Conservation (phyloP, 2,797 vertebrate species). For the Brotula barbata region DNA sequence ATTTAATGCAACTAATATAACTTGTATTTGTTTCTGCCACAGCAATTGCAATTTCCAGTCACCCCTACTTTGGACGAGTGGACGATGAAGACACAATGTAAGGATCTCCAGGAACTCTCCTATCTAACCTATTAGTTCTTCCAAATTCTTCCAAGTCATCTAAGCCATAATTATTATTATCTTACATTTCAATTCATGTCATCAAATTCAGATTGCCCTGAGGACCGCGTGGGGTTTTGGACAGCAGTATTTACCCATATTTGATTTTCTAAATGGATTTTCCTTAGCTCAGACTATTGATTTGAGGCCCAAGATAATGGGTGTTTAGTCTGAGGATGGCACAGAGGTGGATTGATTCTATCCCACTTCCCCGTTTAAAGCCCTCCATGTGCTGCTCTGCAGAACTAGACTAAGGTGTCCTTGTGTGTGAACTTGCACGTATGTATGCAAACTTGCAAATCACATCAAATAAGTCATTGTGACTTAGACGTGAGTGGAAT, state of each 20-base stretch:
- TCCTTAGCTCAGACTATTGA: conserved; percentile 72
- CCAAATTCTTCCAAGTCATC: no score
- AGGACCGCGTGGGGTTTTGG: conserved; percentile 52
- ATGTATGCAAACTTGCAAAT: conserved; percentile 6
- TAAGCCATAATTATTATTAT: not conserved
- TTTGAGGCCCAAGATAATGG: conserved; percentile 68
- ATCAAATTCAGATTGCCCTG: conserved; percentile 50
- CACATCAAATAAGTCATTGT: conserved; percentile 35
- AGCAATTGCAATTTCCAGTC: conserved; percentile 92
- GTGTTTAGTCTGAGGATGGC: conserved; percentile 76
- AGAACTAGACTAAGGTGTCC: not conserved
- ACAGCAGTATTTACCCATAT: conserved; percentile 77
- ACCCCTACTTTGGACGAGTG: conserved; percentile 89
- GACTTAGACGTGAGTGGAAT: conserved; percentile 8
- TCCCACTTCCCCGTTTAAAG: conserved; percentile 60
- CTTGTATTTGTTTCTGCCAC: conserved; percentile 51
- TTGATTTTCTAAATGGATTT: conserved; percentile 77
- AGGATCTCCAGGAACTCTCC: conserved; percentile 61
- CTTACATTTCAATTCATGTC: conserved; percentile 47
- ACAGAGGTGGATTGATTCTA: conserved; percentile 74
- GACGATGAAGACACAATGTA: conserved; percentile 91
- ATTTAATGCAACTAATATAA: conserved; percentile 44
- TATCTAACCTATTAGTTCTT: no score
- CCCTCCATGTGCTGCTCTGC: conserved; percentile 26
- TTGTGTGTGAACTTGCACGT: not conserved